Evolutionary conservation across 2,797 vertebrate species (phyloP), one percentile per base, ranked within the genome.

Genomic region (Taeniopygia guttata): DNA sequence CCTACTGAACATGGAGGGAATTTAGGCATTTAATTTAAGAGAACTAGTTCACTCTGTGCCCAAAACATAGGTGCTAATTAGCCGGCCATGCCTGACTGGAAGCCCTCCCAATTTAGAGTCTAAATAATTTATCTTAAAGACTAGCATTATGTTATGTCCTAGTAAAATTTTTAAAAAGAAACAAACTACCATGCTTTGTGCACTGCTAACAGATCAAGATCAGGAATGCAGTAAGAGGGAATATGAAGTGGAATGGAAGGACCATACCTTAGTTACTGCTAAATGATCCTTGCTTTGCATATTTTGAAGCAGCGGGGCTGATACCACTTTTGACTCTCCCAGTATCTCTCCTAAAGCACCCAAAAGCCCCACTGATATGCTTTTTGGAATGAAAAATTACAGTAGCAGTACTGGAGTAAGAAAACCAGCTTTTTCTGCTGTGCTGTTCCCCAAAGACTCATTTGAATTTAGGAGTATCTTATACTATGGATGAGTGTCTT

Each of bases 1-100:
- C 76, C 62, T 78, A 2, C 42, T 70, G 55, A 84, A 81, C 36
- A 56, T 36, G 40, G 46, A 84, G 32, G 69, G 74, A 94, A 76
- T 82, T 77, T 40, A 49, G 32, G 51, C 83, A 88, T 88, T 94
- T 86, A 79, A 95, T 69, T 96, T 94, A 79, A 93, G 77, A 84
- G 85, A 96, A 95, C 94, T 96, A 96, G 96, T 96, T 96, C 95
- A 96, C 55, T 63, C 38, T 78, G 95, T 96, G 88, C 96, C 82
- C 83, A 94, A 93, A 94, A 90, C 90, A 81, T 69, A 95, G 90
- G 70, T 79, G 55, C 26, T 95, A 94, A 95, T 96, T 96, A 96
- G 51, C 46, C 88, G 59, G 62, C 77, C 70, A 66, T 66, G 48
- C 43, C 73, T 88, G 75, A 64, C 59, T 79, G 29, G 58, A 93